Percentiles rank a stretch among this genome's conserved stretches.
These are phyloP conservation scores for Leptura quadrifasciata DNA, from an alignment of 2,888 invertebrate genomes.

Conservation along the genomic window DNA sequence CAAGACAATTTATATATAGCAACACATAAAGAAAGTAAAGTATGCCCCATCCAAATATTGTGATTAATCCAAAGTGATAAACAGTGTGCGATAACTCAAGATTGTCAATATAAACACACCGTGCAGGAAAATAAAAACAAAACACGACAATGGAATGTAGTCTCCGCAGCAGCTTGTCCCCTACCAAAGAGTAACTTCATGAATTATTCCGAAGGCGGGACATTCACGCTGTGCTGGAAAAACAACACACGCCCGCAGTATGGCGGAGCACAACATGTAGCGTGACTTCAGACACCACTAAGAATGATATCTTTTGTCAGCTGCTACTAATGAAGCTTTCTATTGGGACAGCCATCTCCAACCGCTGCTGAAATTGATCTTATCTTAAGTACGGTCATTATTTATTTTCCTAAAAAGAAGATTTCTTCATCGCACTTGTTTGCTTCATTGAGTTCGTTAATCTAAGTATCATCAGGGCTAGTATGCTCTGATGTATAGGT, in stretches of 20 bases:
- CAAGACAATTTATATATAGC: not conserved
- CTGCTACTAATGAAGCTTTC: slow-evolving; percentile 63
- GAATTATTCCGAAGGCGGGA: slow-evolving; percentile 69
- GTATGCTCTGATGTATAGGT: not conserved
- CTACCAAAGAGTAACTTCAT: slow-evolving; percentile 57
- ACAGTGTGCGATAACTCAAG: slow-evolving; percentile 36
- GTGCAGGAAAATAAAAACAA: slow-evolving; percentile 43
- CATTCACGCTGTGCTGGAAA: slow-evolving; percentile 62
- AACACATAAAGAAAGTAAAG: slow-evolving; percentile 25
- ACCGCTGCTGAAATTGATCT: slow-evolving; percentile 55
- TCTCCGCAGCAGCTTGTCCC: slow-evolving; percentile 39
- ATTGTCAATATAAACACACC: slow-evolving; percentile 40
- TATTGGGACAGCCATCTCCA: slow-evolving; percentile 60
- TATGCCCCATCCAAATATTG: slow-evolving; percentile 43
- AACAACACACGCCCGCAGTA: slow-evolving; percentile 71
- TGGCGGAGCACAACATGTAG: slow-evolving; percentile 62
- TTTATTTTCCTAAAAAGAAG: slow-evolving; percentile 31
- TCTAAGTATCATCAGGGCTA: not conserved
- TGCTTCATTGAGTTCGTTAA: not conserved
- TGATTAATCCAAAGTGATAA: slow-evolving; percentile 31
- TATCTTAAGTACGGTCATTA: slow-evolving; percentile 48
- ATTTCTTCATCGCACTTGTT: not conserved
- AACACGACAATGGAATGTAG: slow-evolving; percentile 46
- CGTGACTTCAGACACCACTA: slow-evolving; percentile 43
- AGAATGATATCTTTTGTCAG: slow-evolving; percentile 57